These are phyloP conservation scores for Nephrotoma appendiculata DNA, from an alignment of 2,888 invertebrate species.

Conservation along the genomic window DNA sequence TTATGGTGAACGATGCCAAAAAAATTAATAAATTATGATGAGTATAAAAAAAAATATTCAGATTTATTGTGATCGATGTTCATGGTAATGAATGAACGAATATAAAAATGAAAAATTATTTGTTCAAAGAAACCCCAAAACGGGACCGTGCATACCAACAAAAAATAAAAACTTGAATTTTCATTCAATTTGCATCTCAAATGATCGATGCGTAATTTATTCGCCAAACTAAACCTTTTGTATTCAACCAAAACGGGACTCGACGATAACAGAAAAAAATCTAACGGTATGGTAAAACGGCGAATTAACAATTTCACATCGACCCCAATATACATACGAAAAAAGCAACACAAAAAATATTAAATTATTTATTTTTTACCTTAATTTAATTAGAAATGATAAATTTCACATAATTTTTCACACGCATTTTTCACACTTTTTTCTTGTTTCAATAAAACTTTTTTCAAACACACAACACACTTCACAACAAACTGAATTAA, in stretches of 20 bases:
- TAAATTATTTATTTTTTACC: not conserved
- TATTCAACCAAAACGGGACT: not conserved
- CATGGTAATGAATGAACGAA: not conserved
- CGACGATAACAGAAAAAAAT: not conserved
- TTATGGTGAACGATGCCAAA: not conserved
- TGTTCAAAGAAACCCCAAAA: not conserved
- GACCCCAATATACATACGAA: not conserved
- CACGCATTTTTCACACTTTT: not conserved
- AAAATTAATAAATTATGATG: not conserved
- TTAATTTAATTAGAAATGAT: not conserved
- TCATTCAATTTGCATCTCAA: not conserved
- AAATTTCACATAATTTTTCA: not conserved
- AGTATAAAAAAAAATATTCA: not conserved
- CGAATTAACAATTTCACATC: not conserved
- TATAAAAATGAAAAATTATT: not conserved
- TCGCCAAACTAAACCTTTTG: not conserved
- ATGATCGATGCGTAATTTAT: not conserved
- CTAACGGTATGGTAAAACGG: not conserved
- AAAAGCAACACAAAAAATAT: not conserved
- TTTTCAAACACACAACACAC: not conserved
- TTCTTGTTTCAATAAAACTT: not conserved
- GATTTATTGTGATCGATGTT: not conserved
- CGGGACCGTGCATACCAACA: not conserved
- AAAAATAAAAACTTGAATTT: not conserved
- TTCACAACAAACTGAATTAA: not conserved